Evolutionary conservation across 1,140 invertebrate genomes (phyloP).

Genomic region (Megalonaias nervosa): DNA sequence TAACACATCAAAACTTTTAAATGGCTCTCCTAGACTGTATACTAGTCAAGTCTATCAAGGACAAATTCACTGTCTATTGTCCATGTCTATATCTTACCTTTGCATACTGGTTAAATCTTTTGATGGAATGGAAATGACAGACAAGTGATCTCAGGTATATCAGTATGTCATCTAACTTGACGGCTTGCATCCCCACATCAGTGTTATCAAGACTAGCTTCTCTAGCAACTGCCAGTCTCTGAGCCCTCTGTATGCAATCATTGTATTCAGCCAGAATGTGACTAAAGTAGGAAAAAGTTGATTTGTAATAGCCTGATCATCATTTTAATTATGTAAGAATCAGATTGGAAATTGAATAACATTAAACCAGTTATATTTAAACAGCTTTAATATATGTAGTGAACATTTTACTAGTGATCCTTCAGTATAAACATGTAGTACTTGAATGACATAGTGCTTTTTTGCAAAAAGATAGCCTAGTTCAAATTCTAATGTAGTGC

Average conservation of each 20-base stretch:
- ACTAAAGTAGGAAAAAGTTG: conserved; percentile 42
- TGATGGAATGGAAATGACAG: conserved; percentile 66
- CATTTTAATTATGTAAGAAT: not conserved
- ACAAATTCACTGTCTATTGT: too few relatives aligned
- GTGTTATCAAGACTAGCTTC: conserved; percentile 56
- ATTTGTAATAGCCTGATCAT: too few relatives aligned
- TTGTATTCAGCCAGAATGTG: conserved; percentile 67
- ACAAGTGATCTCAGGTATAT: conserved; percentile 70
- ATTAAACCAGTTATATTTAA: too few relatives aligned
- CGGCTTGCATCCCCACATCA: conserved; percentile 38
- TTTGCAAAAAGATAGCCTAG: too few relatives aligned
- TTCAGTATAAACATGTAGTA: too few relatives aligned
- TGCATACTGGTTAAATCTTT: conserved; percentile 66
- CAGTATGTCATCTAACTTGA: conserved; percentile 67
- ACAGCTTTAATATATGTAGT: too few relatives aligned
- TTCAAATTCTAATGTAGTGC: too few relatives aligned
- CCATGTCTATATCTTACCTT: conserved; percentile 44
- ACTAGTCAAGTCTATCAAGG: too few relatives aligned
- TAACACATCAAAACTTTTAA: too few relatives aligned
- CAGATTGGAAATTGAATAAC: not conserved
- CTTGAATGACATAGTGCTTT: too few relatives aligned
- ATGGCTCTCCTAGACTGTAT: too few relatives aligned
- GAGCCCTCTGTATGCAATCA: conserved; percentile 65
- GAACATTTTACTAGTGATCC: too few relatives aligned
- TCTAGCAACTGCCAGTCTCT: conserved; percentile 59